Conservation (phyloP, 2,113 vertebrate species). For the Lamprologus lemairii region DNA sequence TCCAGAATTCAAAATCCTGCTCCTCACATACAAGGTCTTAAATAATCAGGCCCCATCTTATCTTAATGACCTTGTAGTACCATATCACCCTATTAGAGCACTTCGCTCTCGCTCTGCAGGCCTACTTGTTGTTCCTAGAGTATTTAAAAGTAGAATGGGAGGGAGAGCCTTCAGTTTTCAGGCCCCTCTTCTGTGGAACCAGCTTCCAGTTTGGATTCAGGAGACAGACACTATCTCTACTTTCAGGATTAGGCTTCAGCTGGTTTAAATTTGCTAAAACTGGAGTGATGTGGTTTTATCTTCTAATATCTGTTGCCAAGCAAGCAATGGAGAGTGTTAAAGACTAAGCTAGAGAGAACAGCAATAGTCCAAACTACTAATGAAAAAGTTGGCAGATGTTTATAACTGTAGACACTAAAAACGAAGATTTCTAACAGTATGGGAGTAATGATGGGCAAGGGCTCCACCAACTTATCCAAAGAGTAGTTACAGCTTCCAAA, state of each 20-base stretch:
- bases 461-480: background rate
- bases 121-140: background rate
- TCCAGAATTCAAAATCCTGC: background rate
- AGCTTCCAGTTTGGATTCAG: background rate
- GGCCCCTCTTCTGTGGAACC: background rate
- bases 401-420: background rate
- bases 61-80: background rate
- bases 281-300: background rate
- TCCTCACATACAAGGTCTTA: background rate
- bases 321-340: background rate
- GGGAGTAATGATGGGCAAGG: background rate
- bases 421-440: background rate
- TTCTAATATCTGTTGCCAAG: background rate
- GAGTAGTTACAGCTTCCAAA: background rate
- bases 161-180: too few species aligned
- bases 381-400: background rate
- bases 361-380: background rate
- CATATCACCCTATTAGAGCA: background rate
- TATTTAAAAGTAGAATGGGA: too few species aligned
- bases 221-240: background rate
- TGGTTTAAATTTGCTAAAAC: background rate
- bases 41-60: background rate
- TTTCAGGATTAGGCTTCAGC: accelerated
- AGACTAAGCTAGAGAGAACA: background rate
- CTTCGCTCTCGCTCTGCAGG: accelerated